phyloP scores from a whole-genome alignment of 2,888 invertebrate species.

The Phengaris arion region DNA sequence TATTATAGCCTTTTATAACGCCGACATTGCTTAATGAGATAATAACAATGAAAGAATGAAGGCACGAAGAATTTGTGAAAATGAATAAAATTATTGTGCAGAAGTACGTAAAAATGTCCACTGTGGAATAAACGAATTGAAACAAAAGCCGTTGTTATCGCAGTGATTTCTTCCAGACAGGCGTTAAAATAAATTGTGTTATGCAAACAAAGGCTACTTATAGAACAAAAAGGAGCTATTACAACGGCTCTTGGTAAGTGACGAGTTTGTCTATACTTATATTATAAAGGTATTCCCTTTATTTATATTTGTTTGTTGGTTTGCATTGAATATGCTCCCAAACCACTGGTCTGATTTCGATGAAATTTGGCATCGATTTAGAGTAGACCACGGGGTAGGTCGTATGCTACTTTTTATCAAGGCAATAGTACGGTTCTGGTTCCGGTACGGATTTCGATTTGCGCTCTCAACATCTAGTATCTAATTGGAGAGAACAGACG shows the following conservation, averaged over 20 bases:
- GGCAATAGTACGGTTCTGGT: no score
- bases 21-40: slow-evolving; percentile 9
- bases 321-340: no score
- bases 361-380: no score
- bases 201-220: slow-evolving; percentile 13
- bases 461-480: no score
- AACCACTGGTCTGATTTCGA: no score
- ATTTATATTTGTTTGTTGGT: no score
- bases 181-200: slow-evolving; percentile 14
- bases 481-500: no score
- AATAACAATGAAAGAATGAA: slow-evolving; percentile 12
- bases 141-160: slow-evolving; percentile 1
- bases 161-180: slow-evolving; percentile 8
- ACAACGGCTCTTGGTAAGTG: background rate
- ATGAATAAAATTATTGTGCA: slow-evolving; percentile 9
- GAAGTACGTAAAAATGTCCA: slow-evolving; percentile 12
- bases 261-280: background rate
- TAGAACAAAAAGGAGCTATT: background rate
- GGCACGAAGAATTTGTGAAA: slow-evolving; percentile 17
- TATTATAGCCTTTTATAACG: slow-evolving; percentile 8
- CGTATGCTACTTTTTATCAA: no score
- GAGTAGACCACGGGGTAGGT: no score
- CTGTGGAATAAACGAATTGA: slow-evolving; percentile 8
- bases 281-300: no score
- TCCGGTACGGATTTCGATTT: no score